Conservation (phyloP, 1,140 invertebrate genomes). For the Schlechtendalia chinensis region DNA sequence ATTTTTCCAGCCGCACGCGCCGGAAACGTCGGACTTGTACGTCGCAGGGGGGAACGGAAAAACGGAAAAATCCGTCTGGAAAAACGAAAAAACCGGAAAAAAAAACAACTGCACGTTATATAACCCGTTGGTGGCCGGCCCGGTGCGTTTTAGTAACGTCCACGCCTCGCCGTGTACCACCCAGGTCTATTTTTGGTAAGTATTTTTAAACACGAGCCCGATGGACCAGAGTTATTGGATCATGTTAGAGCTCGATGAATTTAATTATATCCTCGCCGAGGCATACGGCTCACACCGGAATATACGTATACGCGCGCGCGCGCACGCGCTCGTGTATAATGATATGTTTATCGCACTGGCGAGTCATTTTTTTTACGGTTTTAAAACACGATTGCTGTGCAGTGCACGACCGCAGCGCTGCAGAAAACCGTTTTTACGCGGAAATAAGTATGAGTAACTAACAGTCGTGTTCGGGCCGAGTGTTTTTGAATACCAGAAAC, state of each 20-base stretch:
- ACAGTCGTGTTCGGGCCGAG: too few species aligned
- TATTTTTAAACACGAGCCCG: slow-evolving; percentile 44
- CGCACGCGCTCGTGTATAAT: neutral
- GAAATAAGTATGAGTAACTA: too few species aligned
- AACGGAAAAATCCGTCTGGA: too few species aligned
- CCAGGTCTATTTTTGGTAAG: slow-evolving; percentile 49
- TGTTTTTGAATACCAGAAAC: too few species aligned
- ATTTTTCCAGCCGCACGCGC: too few species aligned
- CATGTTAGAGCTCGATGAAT: slow-evolving; percentile 41
- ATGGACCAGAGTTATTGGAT: slow-evolving; percentile 39
- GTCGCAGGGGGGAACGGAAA: too few species aligned
- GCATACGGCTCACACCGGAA: neutral
- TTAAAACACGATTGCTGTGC: neutral
- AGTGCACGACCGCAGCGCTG: too few species aligned
- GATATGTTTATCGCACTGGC: neutral
- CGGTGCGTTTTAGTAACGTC: neutral
- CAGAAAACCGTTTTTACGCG: too few species aligned
- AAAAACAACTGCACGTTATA: neutral
- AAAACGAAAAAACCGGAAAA: neutral
- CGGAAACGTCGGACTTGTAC: too few species aligned
- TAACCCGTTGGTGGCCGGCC: neutral
- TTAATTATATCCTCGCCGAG: slow-evolving; percentile 38
- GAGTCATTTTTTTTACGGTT: neutral
- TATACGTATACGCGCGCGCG: neutral
- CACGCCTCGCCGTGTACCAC: neutral